Conservation (phyloP, 2,888 invertebrate genomes). For the Scelioninae gen. 1 region DNA sequence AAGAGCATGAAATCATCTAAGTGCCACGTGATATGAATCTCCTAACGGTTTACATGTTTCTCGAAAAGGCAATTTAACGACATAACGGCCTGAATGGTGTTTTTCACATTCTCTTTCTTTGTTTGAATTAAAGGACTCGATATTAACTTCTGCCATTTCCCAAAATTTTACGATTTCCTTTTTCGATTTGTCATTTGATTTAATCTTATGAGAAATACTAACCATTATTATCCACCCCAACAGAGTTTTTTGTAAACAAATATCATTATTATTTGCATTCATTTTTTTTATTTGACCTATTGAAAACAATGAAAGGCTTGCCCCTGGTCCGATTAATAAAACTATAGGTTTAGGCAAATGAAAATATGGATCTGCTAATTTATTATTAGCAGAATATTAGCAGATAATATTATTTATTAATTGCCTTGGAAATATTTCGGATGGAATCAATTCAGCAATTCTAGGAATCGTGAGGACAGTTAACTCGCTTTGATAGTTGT, state of each 20-base stretch:
- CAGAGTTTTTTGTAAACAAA: constrained; percentile 66
- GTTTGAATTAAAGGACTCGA: neutral
- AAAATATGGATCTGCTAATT: constrained; percentile 66
- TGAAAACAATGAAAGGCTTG: constrained; percentile 51
- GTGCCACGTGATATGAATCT: neutral
- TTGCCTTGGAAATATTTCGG: constrained; percentile 20
- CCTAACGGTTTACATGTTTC: neutral
- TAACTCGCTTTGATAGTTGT: neutral
- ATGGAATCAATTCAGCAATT: constrained; percentile 1
- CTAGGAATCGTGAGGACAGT: neutral
- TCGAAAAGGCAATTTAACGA: neutral
- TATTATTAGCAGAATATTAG: constrained; percentile 40
- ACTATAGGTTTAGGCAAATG: constrained; percentile 51
- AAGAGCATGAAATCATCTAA: constrained; percentile 2
- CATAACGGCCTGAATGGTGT: neutral
- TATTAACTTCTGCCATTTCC: neutral
- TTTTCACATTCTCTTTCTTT: neutral
- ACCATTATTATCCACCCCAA: constrained; percentile 59
- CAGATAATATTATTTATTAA: no score
- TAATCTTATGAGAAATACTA: no score
- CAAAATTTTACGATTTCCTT: neutral
- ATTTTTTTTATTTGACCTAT: constrained; percentile 64
- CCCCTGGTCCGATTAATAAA: constrained; percentile 53
- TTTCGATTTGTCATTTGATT: neutral
- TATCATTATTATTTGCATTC: constrained; percentile 29